These are phyloP conservation scores for Pelecanus crispus DNA, from an alignment of 2,113 vertebrate genomes.

Conservation along the genomic window DNA sequence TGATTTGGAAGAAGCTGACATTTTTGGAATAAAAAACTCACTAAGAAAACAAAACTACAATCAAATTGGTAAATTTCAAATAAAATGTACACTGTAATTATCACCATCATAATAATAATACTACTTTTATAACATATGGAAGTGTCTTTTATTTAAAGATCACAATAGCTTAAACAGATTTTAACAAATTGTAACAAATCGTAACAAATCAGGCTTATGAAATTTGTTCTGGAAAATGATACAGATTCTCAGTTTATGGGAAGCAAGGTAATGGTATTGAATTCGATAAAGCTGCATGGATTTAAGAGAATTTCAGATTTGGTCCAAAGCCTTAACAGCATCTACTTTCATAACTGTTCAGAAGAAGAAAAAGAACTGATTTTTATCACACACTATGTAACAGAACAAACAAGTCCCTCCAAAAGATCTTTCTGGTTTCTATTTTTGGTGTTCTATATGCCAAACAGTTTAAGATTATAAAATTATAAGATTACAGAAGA, in stretches of 20 bases:
- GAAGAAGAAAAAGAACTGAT: not conserved
- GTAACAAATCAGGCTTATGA: not conserved
- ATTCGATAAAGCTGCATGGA: not conserved
- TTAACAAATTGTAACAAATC: not conserved
- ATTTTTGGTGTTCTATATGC: not conserved
- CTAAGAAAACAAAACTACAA: constrained; percentile 1
- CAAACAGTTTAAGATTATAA: not conserved
- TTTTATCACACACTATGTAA: not conserved
- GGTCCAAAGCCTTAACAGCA: not conserved
- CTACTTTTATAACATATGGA: not conserved
- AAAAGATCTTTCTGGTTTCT: not conserved
- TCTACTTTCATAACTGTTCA: not conserved
- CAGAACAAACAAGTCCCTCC: not conserved
- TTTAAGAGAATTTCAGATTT: constrained; percentile 6
- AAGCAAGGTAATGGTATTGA: not conserved
- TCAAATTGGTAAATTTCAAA: not conserved
- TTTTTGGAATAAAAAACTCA: constrained; percentile 34
- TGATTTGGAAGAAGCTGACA: constrained; percentile 13
- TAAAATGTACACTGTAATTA: not conserved
- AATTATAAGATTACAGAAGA: not conserved
- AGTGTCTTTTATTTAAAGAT: not conserved
- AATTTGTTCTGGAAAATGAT: constrained; percentile 10
- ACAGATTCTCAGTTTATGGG: not conserved
- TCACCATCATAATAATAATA: not conserved
- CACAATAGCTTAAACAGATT: not conserved